Percentiles rank a stretch among this genome's conserved stretches.
Conservation (phyloP, 2,113 vertebrate species). For the Scophthalmus maximus region DNA sequence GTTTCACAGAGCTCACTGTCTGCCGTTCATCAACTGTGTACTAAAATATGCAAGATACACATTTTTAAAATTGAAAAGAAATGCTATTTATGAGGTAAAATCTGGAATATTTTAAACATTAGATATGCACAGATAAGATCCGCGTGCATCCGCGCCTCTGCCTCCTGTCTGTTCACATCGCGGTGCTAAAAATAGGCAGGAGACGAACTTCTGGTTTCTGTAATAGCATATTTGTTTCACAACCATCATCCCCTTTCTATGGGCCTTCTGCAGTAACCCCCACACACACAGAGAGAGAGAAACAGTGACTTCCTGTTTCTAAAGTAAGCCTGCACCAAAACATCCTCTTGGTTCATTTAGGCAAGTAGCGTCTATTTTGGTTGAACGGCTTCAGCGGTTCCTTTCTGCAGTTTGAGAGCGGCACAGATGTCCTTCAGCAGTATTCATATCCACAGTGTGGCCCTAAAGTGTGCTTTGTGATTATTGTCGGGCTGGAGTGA, state of each 20-base stretch:
- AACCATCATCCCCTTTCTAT: conserved; percentile 76
- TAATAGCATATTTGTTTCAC: conserved; percentile 77
- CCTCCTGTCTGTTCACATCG: conserved; percentile 56
- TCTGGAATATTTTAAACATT: conserved; percentile 19
- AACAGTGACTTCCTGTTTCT: conserved; percentile 81
- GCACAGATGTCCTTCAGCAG: conserved; percentile 51
- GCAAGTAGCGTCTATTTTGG: conserved; percentile 78
- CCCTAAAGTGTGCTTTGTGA: conserved; percentile 51
- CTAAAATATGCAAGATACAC: too few species aligned
- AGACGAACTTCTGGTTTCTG: conserved; percentile 80
- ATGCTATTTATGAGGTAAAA: conserved; percentile 22
- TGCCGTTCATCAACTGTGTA: conserved; percentile 2
- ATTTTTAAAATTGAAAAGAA: neutral
- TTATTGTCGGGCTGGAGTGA: conserved; percentile 49
- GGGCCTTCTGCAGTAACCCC: conserved; percentile 58
- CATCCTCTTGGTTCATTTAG: conserved; percentile 80
- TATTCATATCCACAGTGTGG: conserved; percentile 45
- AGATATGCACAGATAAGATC: conserved; percentile 52
- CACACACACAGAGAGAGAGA: conserved; percentile 48
- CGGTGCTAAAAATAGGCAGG: conserved; percentile 75
- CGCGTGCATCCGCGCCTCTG: conserved; percentile 33
- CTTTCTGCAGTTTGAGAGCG: conserved; percentile 39
- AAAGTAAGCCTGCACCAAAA: conserved; percentile 81
- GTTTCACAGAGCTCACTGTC: conserved; percentile 11
- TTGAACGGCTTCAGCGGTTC: conserved; percentile 53